Evolutionary conservation across 2,888 invertebrate genomes (phyloP).

Genomic region (Clostera curtula): DNA sequence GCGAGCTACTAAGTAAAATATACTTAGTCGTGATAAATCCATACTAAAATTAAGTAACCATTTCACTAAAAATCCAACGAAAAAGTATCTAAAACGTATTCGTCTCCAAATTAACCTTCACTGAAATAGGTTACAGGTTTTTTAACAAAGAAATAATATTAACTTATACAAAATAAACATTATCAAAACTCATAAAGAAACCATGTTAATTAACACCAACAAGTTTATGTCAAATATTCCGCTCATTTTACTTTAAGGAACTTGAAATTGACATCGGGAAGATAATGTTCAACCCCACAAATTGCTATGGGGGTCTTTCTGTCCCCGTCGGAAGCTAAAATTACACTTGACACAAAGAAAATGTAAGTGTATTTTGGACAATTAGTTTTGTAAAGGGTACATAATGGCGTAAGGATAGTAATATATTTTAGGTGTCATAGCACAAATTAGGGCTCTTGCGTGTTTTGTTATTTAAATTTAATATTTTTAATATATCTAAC

Average conservation of each 20-base stretch:
- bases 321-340: constrained; percentile 60
- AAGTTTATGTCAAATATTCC: constrained; percentile 34
- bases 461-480: constrained; percentile 8
- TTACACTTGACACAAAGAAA: constrained; percentile 66
- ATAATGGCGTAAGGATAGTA: constrained; percentile 56
- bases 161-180: not conserved
- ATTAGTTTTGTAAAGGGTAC: constrained; percentile 61
- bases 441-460: constrained; percentile 34
- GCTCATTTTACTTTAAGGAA: constrained; percentile 39
- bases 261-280: constrained; percentile 35
- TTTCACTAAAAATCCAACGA: too few species aligned
- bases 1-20: too few species aligned
- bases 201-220: constrained; percentile 21
- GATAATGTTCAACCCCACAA: constrained; percentile 46
- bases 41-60: too few species aligned
- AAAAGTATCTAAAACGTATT: too few species aligned
- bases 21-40: too few species aligned
- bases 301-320: constrained; percentile 48
- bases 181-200: constrained; percentile 16
- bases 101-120: too few species aligned
- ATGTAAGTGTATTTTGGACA: constrained; percentile 68
- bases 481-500: too few species aligned
- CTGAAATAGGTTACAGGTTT: too few species aligned
- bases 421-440: constrained; percentile 61
- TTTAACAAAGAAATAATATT: too few species aligned